Evolutionary conservation across 2,113 vertebrate genomes (phyloP).

Genomic region (Desmodus rotundus): DNA sequence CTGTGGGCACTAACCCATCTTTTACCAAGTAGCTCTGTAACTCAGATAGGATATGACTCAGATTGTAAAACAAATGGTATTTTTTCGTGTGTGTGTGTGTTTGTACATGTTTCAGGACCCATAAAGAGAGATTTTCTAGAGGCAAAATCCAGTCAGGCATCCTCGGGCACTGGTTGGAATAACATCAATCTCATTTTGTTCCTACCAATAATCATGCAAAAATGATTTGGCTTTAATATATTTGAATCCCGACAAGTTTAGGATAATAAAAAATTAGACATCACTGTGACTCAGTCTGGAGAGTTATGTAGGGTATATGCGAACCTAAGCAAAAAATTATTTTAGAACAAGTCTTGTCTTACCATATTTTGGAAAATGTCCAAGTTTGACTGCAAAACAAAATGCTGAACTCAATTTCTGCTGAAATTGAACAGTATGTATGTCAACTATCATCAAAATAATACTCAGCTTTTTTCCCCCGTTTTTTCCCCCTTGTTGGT

Average conservation of each 20-base stretch:
- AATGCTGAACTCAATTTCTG: conserved; percentile 58
- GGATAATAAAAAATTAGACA: conserved; percentile 10
- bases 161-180: background rate
- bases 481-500: conserved; percentile 22
- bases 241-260: conserved; percentile 21
- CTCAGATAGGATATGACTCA: background rate
- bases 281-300: conserved; percentile 16
- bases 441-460: conserved; percentile 65
- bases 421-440: conserved; percentile 59
- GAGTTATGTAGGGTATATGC: conserved; percentile 59
- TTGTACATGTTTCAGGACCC: background rate
- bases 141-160: background rate
- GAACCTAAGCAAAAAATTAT: conserved; percentile 61
- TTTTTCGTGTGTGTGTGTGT: background rate
- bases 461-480: conserved; percentile 40
- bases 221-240: background rate
- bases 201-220: background rate
- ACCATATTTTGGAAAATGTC: conserved; percentile 61
- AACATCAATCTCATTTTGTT: background rate
- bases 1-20: background rate
- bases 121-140: background rate
- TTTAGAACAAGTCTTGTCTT: conserved; percentile 65
- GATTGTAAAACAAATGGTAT: background rate
- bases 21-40: background rate
- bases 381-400: conserved; percentile 59